Base-by-base conservation (phyloP, 2,888 invertebrate genomes). In the Halictus ligatus region DNA sequence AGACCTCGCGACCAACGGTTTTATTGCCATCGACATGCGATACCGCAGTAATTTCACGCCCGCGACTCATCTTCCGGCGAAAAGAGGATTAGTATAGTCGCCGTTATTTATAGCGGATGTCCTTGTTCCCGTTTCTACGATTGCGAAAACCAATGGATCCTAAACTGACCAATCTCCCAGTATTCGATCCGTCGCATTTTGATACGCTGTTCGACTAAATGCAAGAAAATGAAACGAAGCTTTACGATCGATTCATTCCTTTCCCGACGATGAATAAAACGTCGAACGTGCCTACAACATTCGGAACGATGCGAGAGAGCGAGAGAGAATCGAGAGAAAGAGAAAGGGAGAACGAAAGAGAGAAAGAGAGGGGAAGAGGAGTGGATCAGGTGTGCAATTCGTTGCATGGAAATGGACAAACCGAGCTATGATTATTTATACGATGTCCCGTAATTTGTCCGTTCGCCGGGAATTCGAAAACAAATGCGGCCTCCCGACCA, bases 401-500 rank as follows among this genome's bases (percentile, higher is more conserved):
- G 85, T 83, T 72, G 77, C 82, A 69, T 77, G 81, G 72, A 87
- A 88, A 89, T 87, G 74, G 84, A 81, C 88, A 83, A 71, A 75
- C 77, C 25, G 72, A 60, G 78, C 78, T 80, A 78, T 83, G 80
- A 89, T 87, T 89, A 89, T 85, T 89, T 89, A 89, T 87, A 58
- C 71, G 73, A 75, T 72, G 69, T 80, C 40, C 29, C 58, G 74
- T 78, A 83, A 83, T 84, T 78, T 75, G 83, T 75, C 29, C 50
- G n/a, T 15, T 40, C 25, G 77, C 50, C 35, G 18, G 69, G 58
- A 78, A 84, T 64, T 69, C 73, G 35, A 10, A 35, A 74, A 67
- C 54, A 43, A 69, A 64, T 29, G 60, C 6, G 48, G 10, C 43
- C 25, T 7, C 13, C 15, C 21, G 29, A 10, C 29, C 43, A 21